A percentile compares a stretch with the other conserved stretches of the same genome.
Conservation (phyloP, 2,113 vertebrate species). For the Hiodon alosoides region DNA sequence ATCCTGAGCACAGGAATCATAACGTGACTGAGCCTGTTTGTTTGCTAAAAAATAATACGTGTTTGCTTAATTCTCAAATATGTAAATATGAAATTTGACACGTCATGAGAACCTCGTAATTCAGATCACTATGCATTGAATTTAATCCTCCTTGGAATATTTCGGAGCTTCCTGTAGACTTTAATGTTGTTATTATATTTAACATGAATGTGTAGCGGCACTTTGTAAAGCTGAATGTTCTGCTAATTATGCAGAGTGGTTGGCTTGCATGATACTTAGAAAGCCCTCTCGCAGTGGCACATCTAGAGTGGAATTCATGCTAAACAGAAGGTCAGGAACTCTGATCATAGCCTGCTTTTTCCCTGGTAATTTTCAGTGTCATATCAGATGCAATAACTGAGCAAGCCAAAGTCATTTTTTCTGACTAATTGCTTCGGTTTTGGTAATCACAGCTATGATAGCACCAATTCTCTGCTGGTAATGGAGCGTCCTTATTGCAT, state of each 20-base stretch:
- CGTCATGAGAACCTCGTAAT: no score
- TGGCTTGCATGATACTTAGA: not conserved
- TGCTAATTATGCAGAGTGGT: not conserved
- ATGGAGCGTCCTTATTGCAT: constrained; percentile 17
- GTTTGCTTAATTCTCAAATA: no score
- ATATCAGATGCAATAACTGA: constrained; percentile 24
- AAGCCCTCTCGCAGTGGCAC: not conserved
- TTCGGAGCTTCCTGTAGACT: no score
- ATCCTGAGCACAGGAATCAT: not conserved
- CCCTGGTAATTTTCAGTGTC: constrained; percentile 10
- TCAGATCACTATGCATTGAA: no score
- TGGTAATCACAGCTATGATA: constrained; percentile 23
- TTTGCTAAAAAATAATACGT: no score
- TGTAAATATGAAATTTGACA: no score
- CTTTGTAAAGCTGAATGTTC: no score
- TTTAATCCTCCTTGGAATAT: no score
- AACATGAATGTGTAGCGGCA: no score
- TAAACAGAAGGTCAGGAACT: constrained; percentile 12
- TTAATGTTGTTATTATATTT: no score
- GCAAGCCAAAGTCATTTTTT: constrained; percentile 17
- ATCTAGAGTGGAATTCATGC: constrained; percentile 11
- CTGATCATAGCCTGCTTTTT: not conserved
- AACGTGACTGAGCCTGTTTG: no score
- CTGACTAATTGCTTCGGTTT: constrained; percentile 25
- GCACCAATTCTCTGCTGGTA: constrained; percentile 7